Evolutionary conservation across 2,797 vertebrate genomes (phyloP).

Genomic region (Allochrocebus solatus): DNA sequence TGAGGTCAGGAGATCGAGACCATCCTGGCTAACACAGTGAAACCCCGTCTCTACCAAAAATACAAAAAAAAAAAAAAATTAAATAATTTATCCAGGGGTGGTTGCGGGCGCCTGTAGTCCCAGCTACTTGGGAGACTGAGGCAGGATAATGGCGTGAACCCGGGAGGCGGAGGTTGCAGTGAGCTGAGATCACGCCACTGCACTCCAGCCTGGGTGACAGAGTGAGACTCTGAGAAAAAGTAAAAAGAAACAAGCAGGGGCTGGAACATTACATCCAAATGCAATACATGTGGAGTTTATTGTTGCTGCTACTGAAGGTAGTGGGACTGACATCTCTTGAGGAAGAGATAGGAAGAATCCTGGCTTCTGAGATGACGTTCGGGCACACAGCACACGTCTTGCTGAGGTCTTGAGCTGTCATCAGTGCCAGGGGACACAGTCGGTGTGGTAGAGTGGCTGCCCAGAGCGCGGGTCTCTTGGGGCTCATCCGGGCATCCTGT

Average conservation of each 20-base stretch:
- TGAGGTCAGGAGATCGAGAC: too few species aligned
- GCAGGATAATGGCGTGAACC: too few species aligned
- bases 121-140: too few species aligned
- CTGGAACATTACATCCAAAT: rapidly evolving
- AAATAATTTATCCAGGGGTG: too few species aligned
- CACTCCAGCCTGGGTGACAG: too few species aligned
- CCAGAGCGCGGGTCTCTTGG: background rate
- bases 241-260: background rate
- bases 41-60: too few species aligned
- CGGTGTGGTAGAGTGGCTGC: background rate
- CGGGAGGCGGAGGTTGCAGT: too few species aligned
- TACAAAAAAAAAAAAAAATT: too few species aligned
- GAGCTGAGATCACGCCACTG: too few species aligned
- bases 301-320: background rate
- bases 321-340: background rate
- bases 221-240: too few species aligned
- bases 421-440: rapidly evolving
- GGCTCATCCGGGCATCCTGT: background rate
- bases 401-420: background rate
- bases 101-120: too few species aligned
- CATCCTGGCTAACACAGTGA: too few species aligned
- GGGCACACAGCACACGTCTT: background rate
- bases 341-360: background rate
- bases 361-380: background rate
- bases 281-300: rapidly evolving